Base-by-base conservation (phyloP, 2,113 vertebrate species). In the Paedocypris sp. region DNA sequence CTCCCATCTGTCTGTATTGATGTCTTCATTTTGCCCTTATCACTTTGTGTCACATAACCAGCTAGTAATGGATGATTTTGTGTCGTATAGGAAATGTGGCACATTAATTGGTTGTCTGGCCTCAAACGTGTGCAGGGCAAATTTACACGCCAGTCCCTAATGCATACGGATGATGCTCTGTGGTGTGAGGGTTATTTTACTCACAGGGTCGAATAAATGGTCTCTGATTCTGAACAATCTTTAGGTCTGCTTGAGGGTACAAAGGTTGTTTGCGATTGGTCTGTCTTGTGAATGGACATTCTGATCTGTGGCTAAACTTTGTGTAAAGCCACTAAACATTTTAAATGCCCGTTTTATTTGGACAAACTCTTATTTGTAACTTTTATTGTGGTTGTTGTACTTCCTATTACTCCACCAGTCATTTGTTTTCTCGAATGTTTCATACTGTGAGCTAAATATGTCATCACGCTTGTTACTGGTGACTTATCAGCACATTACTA, bases 191-290 rank as follows among this genome's bases (percentile, higher is more conserved):
- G 36, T 60, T 54, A 22, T 43, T n/a, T 45, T 60, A 13, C 52
- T 51, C 51, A 6, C 6, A 5, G 43, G 65, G 43, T 68, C 3
- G 11, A 35, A 62, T 25, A 1, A 7, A 46, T n/a, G n/a, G n/a
- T n/a, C 47, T 51, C 50, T 18, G 15, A 32, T 36, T 16, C 3
- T 79, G 43, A 77, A 75, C 12, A 76, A 70, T 76, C 62, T 62
- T 11, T 32, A 2, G 28, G 47, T 11, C 12, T 16, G 3, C 36
- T 22, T 53, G 32, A 29, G 10, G 18, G 20, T 29, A 23, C 10
- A 45, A 32, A 38, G 33, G 12, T 31, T 26, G 36, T 16, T 60
- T 26, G 23, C 49, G 16, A 53, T 35, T 10, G 15, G 38, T 41
- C 6, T 41, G 6, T 8, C 7, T 3, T 36, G 35, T 13, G 15